Evolutionary conservation across 1,140 invertebrate species (phyloP).

Genomic region (Bemisia tabaci): DNA sequence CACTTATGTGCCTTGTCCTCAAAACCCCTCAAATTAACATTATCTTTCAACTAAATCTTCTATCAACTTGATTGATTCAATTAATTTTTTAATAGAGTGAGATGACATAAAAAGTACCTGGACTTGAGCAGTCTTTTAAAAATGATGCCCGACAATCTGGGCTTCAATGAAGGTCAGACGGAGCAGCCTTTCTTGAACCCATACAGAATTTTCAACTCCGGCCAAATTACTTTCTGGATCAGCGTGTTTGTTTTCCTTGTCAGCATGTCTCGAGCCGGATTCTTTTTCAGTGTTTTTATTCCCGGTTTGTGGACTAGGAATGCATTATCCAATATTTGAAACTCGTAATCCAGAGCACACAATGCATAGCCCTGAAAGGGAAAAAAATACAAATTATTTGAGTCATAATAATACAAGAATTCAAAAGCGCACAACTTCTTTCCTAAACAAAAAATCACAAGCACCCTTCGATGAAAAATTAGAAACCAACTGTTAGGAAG

Average conservation of each 20-base stretch:
- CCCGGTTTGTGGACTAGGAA: constrained; percentile 78
- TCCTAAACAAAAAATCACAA: no score
- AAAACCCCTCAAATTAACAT: no score
- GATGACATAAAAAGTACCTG: no score
- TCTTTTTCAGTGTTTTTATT: constrained; percentile 65
- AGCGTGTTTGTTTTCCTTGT: constrained; percentile 62
- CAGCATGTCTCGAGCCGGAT: constrained; percentile 54
- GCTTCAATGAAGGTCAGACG: constrained; percentile 37
- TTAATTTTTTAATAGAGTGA: no score
- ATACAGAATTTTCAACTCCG: constrained; percentile 69
- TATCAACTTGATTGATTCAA: no score
- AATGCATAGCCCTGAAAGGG: constrained; percentile 61
- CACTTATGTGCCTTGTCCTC: no score
- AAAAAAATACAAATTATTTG: constrained; percentile 6
- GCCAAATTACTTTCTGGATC: constrained; percentile 66
- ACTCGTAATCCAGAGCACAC: constrained; percentile 77
- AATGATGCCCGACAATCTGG: background rate
- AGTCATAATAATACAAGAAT: constrained; percentile 4
- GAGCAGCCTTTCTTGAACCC: constrained; percentile 64
- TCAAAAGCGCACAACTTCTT: background rate
- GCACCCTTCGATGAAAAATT: no score
- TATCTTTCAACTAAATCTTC: no score
- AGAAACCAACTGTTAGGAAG: no score
- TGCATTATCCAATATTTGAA: constrained; percentile 77
- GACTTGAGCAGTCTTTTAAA: background rate